Conservation (phyloP, 2,797 vertebrate genomes). For the Vespertilio murinus region DNA sequence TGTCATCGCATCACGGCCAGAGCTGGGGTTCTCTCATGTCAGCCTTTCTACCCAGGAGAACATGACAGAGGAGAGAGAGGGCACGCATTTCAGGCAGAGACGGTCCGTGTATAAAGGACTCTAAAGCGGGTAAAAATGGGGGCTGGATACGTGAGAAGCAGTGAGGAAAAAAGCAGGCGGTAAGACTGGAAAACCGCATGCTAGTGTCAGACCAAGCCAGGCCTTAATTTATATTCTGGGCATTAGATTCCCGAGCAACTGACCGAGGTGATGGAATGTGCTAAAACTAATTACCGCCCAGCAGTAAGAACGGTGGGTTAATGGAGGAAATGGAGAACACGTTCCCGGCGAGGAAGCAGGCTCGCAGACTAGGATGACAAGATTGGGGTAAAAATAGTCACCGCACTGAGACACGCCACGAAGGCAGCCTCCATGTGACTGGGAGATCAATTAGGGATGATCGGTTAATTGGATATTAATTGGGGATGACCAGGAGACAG, state of each 20-base stretch:
- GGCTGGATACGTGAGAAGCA: neutral
- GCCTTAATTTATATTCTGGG: neutral
- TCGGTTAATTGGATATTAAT: neutral
- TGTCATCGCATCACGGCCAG: neutral
- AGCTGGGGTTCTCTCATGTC: neutral
- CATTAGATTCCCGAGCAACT: neutral
- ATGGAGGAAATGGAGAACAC: neutral
- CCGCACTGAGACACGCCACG: neutral
- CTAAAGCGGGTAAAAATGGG: too few relatives aligned
- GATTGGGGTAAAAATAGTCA: neutral
- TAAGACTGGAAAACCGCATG: neutral
- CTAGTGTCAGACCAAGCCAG: neutral
- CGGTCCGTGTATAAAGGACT: neutral
- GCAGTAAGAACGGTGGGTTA: neutral
- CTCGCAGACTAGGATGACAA: neutral
- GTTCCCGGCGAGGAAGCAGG: neutral
- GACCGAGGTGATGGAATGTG: neutral
- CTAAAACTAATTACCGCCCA: neutral
- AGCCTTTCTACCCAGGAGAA: neutral
- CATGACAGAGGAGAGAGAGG: neutral
- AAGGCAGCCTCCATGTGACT: neutral
- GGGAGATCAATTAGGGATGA: neutral
- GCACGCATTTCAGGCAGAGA: neutral
- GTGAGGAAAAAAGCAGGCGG: neutral
- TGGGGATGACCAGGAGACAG: neutral